These are phyloP conservation scores for Petrolisthes cinctipes DNA, from an alignment of 2,888 invertebrate genomes.

Conservation along the genomic window DNA sequence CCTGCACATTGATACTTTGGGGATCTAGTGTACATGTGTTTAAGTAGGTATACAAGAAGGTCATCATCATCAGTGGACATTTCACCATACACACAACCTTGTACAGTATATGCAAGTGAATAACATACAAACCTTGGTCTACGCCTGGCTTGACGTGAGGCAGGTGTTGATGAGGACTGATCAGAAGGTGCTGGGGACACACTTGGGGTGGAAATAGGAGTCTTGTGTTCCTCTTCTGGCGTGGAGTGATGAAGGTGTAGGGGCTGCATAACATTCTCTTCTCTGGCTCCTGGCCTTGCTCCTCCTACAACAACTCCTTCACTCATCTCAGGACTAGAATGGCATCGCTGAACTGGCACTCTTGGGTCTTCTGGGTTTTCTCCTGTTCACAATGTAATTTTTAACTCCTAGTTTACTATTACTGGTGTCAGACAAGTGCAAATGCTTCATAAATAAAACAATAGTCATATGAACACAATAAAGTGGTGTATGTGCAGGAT, in stretches of 20 bases:
- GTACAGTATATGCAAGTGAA: not conserved
- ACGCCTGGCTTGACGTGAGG: not conserved
- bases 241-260: conserved; percentile 2
- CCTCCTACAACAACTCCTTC: conserved; percentile 77
- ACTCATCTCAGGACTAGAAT: conserved; percentile 94
- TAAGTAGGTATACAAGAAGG: not conserved
- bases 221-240: conserved; percentile 67
- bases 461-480: not conserved
- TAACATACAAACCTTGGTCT: conserved; percentile 1
- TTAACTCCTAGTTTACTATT: not conserved
- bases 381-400: not conserved
- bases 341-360: conserved; percentile 84
- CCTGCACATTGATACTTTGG: too few species aligned
- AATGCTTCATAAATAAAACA: not conserved
- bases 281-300: conserved; percentile 68
- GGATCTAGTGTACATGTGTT: too few species aligned
- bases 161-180: not conserved
- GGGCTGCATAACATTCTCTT: not conserved
- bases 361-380: conserved; percentile 57
- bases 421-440: not conserved
- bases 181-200: conserved; percentile 11
- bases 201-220: conserved; percentile 18
- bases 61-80: not conserved
- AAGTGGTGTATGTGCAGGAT: too few species aligned
- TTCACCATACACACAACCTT: not conserved